Evolutionary conservation across 2,888 invertebrate genomes (phyloP).

Genomic region (Drosophila pegasa): DNA sequence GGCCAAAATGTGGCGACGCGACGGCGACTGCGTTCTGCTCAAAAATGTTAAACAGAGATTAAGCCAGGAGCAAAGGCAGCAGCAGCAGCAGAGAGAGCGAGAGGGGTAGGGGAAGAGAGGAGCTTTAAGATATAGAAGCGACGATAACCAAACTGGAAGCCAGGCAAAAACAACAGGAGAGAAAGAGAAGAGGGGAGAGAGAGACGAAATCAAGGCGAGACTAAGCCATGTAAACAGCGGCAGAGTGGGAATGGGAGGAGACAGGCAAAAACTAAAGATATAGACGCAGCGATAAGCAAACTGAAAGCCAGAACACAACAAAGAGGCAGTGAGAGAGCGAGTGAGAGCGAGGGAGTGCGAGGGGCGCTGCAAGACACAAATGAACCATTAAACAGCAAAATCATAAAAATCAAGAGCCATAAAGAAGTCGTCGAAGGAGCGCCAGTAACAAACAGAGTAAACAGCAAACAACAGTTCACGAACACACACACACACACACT

Average conservation of each 20-base stretch:
- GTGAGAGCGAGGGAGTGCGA: background rate
- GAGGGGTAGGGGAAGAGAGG: slow-evolving; percentile 18
- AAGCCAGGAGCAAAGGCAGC: slow-evolving; percentile 23
- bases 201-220: slow-evolving; percentile 20
- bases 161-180: slow-evolving; percentile 21
- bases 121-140: slow-evolving; percentile 57
- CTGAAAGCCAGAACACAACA: slow-evolving; percentile 59
- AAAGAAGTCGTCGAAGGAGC: slow-evolving; percentile 81
- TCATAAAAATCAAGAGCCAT: slow-evolving; percentile 82
- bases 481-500: slow-evolving; percentile 2
- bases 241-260: background rate
- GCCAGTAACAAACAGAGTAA: slow-evolving; percentile 50
- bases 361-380: slow-evolving; percentile 54
- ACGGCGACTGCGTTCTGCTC: slow-evolving; percentile 48
- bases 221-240: slow-evolving; percentile 35
- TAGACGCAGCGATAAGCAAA: slow-evolving; percentile 65
- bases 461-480: slow-evolving; percentile 18
- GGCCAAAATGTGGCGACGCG: slow-evolving; percentile 55
- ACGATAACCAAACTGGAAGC: slow-evolving; percentile 70
- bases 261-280: slow-evolving; percentile 45
- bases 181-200: background rate
- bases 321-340: background rate
- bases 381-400: slow-evolving; percentile 82
- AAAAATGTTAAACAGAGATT: slow-evolving; percentile 63
- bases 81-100: background rate